phyloP scores from a whole-genome alignment of 2,888 invertebrate species.

The Proisotoma minuta region DNA sequence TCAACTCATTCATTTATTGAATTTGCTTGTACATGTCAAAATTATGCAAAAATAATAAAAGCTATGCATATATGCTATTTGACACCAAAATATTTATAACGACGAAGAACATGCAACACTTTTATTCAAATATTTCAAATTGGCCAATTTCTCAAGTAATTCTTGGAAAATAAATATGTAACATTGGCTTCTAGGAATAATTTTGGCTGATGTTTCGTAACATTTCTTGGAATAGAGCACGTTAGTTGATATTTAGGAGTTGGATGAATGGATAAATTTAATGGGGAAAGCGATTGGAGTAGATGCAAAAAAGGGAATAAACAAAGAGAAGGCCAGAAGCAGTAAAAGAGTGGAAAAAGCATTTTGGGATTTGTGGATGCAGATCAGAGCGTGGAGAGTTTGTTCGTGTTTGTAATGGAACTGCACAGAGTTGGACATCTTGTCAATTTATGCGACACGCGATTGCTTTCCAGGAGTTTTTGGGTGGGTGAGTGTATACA shows the following conservation, averaged over 20 bases:
- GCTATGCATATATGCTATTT: no score
- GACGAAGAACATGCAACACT: no score
- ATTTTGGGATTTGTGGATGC: no score
- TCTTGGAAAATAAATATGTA: no score
- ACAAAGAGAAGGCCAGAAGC: not conserved
- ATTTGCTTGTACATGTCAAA: not conserved
- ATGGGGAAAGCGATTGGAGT: not conserved
- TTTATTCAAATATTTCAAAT: no score
- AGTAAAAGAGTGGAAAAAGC: not conserved
- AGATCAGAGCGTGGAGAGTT: not conserved
- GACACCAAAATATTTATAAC: no score
- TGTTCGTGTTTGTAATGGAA: not conserved
- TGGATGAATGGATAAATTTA: not conserved
- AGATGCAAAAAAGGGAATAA: not conserved
- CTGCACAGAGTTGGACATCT: not conserved
- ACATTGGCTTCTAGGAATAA: no score
- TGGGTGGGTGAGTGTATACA: not conserved
- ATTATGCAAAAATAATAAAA: no score
- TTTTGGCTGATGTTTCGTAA: no score
- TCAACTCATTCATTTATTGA: not conserved
- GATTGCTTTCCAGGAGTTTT: not conserved
- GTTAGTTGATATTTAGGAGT: not conserved
- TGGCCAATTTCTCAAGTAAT: no score
- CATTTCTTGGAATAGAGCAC: no score
- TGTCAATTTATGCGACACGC: constrained; percentile 1